A percentile compares a stretch with the other conserved stretches of the same genome.
Evolutionary conservation across 2,888 invertebrate genomes (phyloP).

Genomic region (Cabera pusaria): DNA sequence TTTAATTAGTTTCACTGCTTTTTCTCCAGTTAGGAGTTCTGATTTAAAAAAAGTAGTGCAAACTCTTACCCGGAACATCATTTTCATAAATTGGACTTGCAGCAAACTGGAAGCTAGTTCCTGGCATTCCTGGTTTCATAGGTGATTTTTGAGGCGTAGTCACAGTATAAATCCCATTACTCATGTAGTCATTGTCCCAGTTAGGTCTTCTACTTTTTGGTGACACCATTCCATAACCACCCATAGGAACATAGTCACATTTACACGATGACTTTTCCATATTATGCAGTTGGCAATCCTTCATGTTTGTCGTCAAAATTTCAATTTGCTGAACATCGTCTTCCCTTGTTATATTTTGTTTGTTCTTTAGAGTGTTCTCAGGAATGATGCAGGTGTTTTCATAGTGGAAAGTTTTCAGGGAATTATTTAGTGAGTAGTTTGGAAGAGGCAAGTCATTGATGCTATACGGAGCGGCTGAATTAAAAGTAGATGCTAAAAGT

Average conservation of each 20-base stretch:
- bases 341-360: slow-evolving; percentile 69
- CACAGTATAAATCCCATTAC: slow-evolving; percentile 73
- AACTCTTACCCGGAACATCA: slow-evolving; percentile 70
- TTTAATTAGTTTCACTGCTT: no score
- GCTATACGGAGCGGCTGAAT: slow-evolving; percentile 61
- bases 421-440: slow-evolving; percentile 84
- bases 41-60: no score
- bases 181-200: slow-evolving; percentile 71
- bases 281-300: slow-evolving; percentile 72
- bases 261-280: slow-evolving; percentile 71
- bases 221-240: slow-evolving; percentile 69
- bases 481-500: slow-evolving; percentile 71
- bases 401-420: slow-evolving; percentile 77
- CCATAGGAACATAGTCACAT: slow-evolving; percentile 77
- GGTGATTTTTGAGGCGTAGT: slow-evolving; percentile 75
- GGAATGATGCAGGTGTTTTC: slow-evolving; percentile 77
- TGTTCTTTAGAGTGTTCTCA: slow-evolving; percentile 71
- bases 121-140: slow-evolving; percentile 61
- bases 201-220: slow-evolving; percentile 65
- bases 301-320: slow-evolving; percentile 72
- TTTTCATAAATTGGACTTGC: slow-evolving; percentile 75
- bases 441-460: slow-evolving; percentile 81
- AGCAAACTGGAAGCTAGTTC: slow-evolving; percentile 75
- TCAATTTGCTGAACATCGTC: slow-evolving; percentile 76
- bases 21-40: no score